Evolutionary conservation across 2,113 vertebrate species (phyloP).

Genomic region (Pachypanchax playfairii): DNA sequence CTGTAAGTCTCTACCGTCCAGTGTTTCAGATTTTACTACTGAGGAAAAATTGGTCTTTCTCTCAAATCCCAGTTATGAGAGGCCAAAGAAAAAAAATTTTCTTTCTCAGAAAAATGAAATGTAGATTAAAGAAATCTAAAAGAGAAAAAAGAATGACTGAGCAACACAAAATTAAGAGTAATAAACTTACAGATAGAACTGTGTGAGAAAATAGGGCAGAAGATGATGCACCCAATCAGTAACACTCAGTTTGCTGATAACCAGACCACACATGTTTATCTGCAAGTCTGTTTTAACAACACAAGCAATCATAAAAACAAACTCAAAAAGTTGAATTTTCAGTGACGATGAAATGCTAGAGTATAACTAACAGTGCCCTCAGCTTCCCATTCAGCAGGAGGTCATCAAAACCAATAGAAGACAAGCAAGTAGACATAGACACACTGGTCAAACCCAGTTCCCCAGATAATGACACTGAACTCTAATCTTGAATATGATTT

Average conservation of each 20-base stretch:
- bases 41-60: not conserved
- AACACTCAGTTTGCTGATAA: constrained; percentile 48
- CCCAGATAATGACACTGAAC: constrained; percentile 4
- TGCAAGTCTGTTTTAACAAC: constrained; percentile 41
- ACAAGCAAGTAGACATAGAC: not conserved
- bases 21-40: not conserved
- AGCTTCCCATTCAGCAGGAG: constrained; percentile 12
- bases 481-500: constrained; percentile 14
- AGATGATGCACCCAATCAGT: constrained; percentile 54
- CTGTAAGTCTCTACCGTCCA: not conserved
- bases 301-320: constrained; percentile 31
- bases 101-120: not conserved
- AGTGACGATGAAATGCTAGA: constrained; percentile 35
- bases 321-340: constrained; percentile 26
- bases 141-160: not conserved
- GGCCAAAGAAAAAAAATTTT: not conserved
- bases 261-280: constrained; percentile 39
- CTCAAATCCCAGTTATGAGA: constrained; percentile 7
- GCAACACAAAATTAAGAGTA: constrained; percentile 1
- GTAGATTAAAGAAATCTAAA: not conserved
- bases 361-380: constrained; percentile 8
- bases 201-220: constrained; percentile 32
- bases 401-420: not conserved
- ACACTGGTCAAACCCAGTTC: not conserved
- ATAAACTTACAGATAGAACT: constrained; percentile 8